Evolutionary conservation across 1,140 invertebrate species (phyloP), one percentile per base, ranked within the genome.

Genomic region (Nephotettix cincticeps): DNA sequence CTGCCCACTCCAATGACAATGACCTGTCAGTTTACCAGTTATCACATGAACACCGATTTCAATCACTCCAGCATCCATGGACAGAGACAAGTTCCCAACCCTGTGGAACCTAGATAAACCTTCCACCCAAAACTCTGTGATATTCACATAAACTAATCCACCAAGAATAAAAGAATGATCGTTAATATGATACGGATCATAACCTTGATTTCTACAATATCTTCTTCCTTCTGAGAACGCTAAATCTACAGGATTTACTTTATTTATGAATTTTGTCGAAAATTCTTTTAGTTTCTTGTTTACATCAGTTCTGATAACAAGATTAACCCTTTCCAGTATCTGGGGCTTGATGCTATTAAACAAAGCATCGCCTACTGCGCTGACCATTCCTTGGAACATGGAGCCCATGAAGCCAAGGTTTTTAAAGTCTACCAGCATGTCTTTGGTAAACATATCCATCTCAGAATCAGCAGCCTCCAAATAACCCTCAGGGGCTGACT

Each of bases 321-420:
- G 86, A 76, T 93, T 92, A 0, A 90, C 89, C 81, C 94, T 89
- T 72, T 86, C 86, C 1, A 94, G 80, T 72, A 95, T 88, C 67
- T 91, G 91, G 0, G 93, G 93, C 77, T 94, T 94, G 69, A 94
- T 91, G 14, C 90, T 90, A 75, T 94, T 92, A 74, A 95, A 95
- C 0, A 95, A 83, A 54, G 93, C 88, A n/a, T 86, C 86, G 0
- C 92, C 92, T 0, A 93, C 84, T 0, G 91, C 90, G 78, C 94
- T 93, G 3, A 94, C 85, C 28, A 93, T 81, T 0, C 90, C 85
- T 76, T 94, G 91, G 71, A 94, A 88, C 69, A 94, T 84, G 21
- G 84, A 83, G 14, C 32, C 32, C 30, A 93, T 80, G 65, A 93
- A 87, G 1, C 92, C 92, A 0, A 93, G 82, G 78, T 93, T 93